A percentile compares a stretch with the other conserved stretches of the same genome.
These are phyloP conservation scores for Myotis planiceps DNA, from an alignment of 2,797 vertebrate species.

Conservation along the genomic window DNA sequence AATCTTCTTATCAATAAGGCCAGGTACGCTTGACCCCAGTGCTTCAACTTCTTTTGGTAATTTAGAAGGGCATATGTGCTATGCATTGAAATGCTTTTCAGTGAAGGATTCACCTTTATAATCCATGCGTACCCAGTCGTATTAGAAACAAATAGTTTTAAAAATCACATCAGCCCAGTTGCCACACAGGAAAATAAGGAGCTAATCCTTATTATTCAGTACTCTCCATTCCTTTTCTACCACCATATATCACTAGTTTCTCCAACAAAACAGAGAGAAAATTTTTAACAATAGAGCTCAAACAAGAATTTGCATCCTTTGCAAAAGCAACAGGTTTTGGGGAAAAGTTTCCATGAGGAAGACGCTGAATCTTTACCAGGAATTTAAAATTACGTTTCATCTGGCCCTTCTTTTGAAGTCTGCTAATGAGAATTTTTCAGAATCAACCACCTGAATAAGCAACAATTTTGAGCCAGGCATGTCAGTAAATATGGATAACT, in stretches of 20 bases:
- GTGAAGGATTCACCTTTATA: background rate
- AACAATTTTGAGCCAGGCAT: background rate
- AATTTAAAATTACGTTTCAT: slow-evolving; percentile 13
- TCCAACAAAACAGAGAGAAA: background rate
- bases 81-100: background rate
- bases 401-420: background rate
- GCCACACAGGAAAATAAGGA: background rate
- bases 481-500: background rate
- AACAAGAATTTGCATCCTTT: background rate
- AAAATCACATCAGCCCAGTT: background rate
- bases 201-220: background rate
- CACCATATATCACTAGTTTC: background rate
- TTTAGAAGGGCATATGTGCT: background rate
- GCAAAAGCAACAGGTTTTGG: background rate
- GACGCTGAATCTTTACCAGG: background rate
- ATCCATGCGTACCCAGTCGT: background rate
- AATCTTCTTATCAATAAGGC: background rate
- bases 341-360: background rate
- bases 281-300: background rate
- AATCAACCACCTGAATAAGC: background rate
- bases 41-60: background rate
- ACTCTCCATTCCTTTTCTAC: background rate
- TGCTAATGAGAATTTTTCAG: slow-evolving; percentile 10
- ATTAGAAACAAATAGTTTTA: background rate
- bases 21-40: background rate